Percentiles rank a stretch among this genome's conserved stretches.
Conservation (phyloP, 2,888 invertebrate genomes). For the Drosophila bunnanda region DNA sequence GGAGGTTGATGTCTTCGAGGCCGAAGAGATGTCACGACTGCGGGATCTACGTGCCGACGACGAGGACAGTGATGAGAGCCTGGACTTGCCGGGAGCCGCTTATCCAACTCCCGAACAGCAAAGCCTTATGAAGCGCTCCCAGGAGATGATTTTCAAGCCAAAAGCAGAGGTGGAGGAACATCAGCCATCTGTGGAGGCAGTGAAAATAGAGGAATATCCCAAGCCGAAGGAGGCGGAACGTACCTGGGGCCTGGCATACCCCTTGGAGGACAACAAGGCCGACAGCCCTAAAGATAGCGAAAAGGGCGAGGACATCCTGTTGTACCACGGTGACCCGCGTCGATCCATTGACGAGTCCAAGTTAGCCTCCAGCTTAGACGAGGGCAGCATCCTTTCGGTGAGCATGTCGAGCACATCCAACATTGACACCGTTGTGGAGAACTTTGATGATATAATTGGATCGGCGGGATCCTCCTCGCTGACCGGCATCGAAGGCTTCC, state of each 20-base stretch:
- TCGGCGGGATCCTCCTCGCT: conserved; percentile 84
- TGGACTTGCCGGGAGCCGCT: conserved; percentile 70
- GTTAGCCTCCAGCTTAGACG: conserved; percentile 87
- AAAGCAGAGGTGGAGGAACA: conserved; percentile 85
- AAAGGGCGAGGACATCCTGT: conserved; percentile 72
- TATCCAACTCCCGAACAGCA: conserved; percentile 83
- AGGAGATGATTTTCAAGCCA: conserved; percentile 95
- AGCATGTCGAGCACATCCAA: conserved; percentile 87
- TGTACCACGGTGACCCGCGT: conserved; percentile 77
- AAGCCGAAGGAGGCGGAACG: conserved; percentile 75
- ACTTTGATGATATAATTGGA: conserved; percentile 82
- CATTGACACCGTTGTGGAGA: conserved; percentile 84
- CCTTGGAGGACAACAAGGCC: conserved; percentile 76
- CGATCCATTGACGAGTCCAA: conserved; percentile 85
- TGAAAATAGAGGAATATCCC: conserved; percentile 65
- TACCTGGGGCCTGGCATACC: conserved; percentile 81
- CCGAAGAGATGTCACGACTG: conserved; percentile 86
- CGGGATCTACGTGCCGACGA: conserved; percentile 87
- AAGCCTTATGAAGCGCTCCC: conserved; percentile 93
- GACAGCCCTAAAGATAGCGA: conserved; percentile 75
- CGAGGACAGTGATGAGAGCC: conserved; percentile 85
- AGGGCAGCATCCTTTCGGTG: conserved; percentile 86
- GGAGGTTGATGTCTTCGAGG: conserved; percentile 86
- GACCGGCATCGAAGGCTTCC: conserved; percentile 82
- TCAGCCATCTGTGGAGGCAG: conserved; percentile 67